Percentiles rank a stretch among this genome's conserved stretches.
Conservation (phyloP, 1,140 invertebrate species). For the Pararge aegeria region DNA sequence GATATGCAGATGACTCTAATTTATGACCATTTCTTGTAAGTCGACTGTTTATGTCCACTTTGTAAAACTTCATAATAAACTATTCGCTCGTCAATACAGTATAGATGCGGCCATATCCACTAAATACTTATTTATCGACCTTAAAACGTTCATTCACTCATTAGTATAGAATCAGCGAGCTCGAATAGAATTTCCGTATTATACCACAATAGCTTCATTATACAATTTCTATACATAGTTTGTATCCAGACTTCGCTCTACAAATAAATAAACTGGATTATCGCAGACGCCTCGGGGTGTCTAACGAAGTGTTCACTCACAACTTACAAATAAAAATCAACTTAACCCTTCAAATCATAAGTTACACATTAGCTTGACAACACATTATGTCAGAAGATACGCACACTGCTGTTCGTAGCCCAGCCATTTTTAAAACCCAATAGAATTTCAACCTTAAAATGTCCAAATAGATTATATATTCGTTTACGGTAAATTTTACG, state of each 20-base stretch:
- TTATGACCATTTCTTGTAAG: no score
- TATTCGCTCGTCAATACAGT: no score
- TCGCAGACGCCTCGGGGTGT: conserved; percentile 22
- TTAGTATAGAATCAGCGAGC: not conserved
- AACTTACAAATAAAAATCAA: conserved; percentile 10
- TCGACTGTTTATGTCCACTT: no score
- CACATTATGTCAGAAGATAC: conserved; percentile 1
- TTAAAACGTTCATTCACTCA: not conserved
- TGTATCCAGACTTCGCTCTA: conserved; percentile 24
- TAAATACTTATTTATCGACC: not conserved
- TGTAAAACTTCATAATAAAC: no score
- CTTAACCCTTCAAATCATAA: conserved; percentile 9
- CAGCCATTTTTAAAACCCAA: conserved; percentile 5
- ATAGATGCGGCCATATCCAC: no score
- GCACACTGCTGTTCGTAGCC: conserved; percentile 1
- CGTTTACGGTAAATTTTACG: conserved; percentile 13
- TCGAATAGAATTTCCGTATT: conserved; percentile 8
- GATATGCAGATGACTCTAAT: no score
- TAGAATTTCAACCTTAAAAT: conserved; percentile 19
- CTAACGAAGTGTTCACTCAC: conserved; percentile 21
- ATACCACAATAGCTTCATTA: conserved; percentile 23
- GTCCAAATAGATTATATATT: not conserved
- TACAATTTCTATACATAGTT: conserved; percentile 26
- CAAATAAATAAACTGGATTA: conserved; percentile 32
- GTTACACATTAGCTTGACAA: conserved; percentile 11